phyloP scores from a whole-genome alignment of 2,113 vertebrate species.

The Thermophis baileyi region DNA sequence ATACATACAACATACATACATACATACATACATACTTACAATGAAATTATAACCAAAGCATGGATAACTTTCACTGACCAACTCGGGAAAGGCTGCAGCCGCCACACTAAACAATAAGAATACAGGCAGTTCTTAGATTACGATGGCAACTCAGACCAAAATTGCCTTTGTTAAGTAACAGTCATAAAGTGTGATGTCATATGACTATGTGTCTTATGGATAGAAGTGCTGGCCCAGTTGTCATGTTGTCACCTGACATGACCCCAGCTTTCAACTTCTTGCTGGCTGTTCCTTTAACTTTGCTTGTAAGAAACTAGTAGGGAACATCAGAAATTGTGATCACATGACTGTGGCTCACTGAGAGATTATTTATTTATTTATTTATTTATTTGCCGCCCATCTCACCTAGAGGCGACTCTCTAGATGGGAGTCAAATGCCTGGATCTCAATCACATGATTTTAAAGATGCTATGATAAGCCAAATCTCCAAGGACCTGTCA shows the following conservation, averaged over 20 bases:
- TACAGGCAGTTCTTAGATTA: background rate
- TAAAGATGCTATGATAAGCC: background rate
- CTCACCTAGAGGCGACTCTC: background rate
- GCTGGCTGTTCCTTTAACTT: background rate
- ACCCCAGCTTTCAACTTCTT: background rate
- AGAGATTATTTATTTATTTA: background rate
- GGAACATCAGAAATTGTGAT: background rate
- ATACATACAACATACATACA: no score
- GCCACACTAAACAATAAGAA: background rate
- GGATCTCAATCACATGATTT: background rate
- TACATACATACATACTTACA: no score
- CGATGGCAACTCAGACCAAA: background rate
- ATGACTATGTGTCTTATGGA: background rate
- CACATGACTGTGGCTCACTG: background rate
- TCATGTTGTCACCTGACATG: background rate
- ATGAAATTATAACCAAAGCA: background rate
- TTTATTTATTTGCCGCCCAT: no score
- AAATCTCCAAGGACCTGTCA: background rate
- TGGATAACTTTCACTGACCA: background rate
- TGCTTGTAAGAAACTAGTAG: background rate
- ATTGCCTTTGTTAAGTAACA: background rate
- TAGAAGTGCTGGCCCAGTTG: background rate
- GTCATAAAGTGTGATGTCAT: background rate
- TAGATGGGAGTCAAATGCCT: background rate
- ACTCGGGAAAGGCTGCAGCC: background rate